Conservation (phyloP, 2,797 vertebrate genomes). For the Nyctalus aviator region DNA sequence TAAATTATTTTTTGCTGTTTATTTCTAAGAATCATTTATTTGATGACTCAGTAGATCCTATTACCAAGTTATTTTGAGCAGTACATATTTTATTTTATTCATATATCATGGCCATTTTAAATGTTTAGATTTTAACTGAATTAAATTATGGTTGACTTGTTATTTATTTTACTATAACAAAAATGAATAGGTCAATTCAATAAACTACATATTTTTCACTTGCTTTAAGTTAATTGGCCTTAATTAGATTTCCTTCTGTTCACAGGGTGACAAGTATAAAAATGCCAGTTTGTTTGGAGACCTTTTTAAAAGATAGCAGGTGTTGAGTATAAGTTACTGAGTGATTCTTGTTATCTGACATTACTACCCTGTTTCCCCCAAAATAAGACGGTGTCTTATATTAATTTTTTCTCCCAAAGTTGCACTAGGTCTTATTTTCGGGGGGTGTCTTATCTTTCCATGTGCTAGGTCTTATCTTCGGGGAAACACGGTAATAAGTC, state of each 20-base stretch:
- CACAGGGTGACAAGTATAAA: neutral
- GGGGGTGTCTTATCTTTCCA: no score
- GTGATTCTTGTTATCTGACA: neutral
- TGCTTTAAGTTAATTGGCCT: conserved; percentile 19
- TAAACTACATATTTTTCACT: neutral
- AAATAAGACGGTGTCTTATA: no score
- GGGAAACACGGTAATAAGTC: neutral
- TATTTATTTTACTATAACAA: neutral
- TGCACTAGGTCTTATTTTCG: no score
- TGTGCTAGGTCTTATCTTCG: no score
- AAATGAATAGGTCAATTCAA: neutral
- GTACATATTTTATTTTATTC: neutral
- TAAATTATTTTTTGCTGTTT: neutral
- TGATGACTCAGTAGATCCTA: neutral
- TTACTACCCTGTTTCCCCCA: neutral
- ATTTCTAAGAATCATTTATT: neutral
- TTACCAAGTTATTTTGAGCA: neutral
- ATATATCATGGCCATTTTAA: neutral
- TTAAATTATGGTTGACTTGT: conserved; percentile 13
- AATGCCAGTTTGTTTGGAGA: neutral
- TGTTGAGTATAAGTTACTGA: neutral
- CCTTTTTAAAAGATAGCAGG: neutral
- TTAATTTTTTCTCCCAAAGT: no score
- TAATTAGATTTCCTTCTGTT: neutral
- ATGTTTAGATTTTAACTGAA: neutral